phyloP scores from a whole-genome alignment of 2,113 vertebrate species.

The Ammospiza nelsoni region DNA sequence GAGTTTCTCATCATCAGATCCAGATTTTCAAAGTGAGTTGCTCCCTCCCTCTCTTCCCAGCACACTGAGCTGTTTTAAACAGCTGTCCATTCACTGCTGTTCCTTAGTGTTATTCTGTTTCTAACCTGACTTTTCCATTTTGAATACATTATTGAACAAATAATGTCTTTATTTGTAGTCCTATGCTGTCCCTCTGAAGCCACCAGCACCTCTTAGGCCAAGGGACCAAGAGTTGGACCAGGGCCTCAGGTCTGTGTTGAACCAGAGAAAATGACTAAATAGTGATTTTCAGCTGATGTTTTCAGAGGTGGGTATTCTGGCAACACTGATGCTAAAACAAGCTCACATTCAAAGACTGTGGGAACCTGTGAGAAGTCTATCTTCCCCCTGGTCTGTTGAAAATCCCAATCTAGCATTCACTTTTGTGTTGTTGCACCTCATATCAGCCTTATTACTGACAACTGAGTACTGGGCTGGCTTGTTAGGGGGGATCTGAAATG shows the following conservation, averaged over 20 bases:
- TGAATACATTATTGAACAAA: neutral
- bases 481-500: neutral
- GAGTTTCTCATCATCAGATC: neutral
- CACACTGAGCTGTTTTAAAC: neutral
- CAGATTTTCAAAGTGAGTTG: constrained; percentile 13
- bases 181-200: neutral
- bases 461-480: neutral
- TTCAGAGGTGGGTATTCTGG: neutral
- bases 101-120: neutral
- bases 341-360: neutral
- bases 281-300: neutral
- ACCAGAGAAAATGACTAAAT: neutral
- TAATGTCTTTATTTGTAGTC: neutral
- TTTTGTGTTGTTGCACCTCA: neutral
- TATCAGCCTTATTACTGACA: neutral
- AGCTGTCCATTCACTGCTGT: neutral
- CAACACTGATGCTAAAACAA: neutral
- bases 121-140: neutral
- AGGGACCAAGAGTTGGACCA: neutral
- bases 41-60: neutral
- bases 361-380: neutral
- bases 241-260: neutral
- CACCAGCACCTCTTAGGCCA: neutral
- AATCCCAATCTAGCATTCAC: neutral
- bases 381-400: neutral